Evolutionary conservation across 2,113 vertebrate genomes (phyloP).

Genomic region (Burhinus oedicnemus): DNA sequence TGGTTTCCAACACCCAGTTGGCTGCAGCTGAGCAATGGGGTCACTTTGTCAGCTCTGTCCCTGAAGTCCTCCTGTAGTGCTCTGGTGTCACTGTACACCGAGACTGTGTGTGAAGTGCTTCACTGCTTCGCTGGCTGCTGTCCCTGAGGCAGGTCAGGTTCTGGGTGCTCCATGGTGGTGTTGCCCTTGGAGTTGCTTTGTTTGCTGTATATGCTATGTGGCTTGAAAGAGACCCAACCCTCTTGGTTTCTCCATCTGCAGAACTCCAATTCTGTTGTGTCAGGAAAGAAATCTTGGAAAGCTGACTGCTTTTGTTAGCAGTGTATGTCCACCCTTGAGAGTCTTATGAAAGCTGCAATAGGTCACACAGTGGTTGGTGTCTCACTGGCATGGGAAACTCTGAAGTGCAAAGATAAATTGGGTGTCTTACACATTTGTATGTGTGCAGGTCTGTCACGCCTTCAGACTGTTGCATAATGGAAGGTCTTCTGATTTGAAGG

Average conservation of each 20-base stretch:
- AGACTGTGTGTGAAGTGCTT: not conserved
- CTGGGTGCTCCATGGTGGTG: not conserved
- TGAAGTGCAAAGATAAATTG: not conserved
- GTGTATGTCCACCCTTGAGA: accelerated
- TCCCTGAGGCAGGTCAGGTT: accelerated
- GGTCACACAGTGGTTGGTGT: not conserved
- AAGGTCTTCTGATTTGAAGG: not conserved
- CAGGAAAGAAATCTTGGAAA: not conserved
- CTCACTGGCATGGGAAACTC: not conserved
- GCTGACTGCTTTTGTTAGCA: not conserved
- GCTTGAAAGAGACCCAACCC: not conserved
- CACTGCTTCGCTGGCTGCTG: not conserved
- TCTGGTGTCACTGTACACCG: not conserved
- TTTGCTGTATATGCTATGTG: not conserved
- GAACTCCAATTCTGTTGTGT: not conserved
- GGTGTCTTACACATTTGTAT: not conserved
- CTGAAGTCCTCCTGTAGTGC: not conserved
- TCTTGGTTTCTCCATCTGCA: not conserved
- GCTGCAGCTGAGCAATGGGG: not conserved
- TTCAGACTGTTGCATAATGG: not conserved
- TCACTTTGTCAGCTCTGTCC: not conserved
- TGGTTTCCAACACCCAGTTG: not conserved
- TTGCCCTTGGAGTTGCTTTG: not conserved
- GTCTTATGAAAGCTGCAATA: accelerated
- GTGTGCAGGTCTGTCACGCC: not conserved